These are phyloP conservation scores for Pheucticus melanocephalus DNA, from an alignment of 2,113 vertebrate genomes.

Conservation along the genomic window DNA sequence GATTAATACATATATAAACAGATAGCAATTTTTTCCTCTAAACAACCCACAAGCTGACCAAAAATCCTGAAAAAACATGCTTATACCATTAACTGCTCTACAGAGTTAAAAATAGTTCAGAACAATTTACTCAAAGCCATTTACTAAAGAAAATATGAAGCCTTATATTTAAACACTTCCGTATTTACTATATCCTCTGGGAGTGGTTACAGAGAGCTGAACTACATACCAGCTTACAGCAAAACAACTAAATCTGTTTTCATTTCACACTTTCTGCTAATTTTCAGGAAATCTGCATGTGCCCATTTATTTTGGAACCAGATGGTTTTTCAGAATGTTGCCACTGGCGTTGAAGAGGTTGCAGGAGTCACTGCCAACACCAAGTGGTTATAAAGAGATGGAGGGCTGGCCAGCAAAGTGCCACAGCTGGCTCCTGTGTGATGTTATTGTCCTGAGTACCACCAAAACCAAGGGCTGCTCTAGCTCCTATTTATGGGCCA, in stretches of 20 bases:
- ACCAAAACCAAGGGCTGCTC: background rate
- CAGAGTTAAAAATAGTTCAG: background rate
- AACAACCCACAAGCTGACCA: background rate
- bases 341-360: background rate
- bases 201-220: background rate
- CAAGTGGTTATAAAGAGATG: accelerated
- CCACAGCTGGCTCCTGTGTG: background rate
- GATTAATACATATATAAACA: background rate
- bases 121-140: background rate
- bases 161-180: background rate
- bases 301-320: background rate
- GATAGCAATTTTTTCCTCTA: background rate
- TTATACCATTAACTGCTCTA: background rate
- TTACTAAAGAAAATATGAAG: conserved; percentile 24
- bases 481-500: background rate
- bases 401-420: background rate
- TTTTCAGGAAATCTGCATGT: background rate
- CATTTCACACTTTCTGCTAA: background rate
- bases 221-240: background rate
- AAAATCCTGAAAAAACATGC: background rate
- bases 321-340: background rate
- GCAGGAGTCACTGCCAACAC: background rate
- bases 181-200: conserved; percentile 16
- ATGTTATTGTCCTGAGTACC: background rate
- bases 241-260: conserved; percentile 35